Conservation (phyloP, 2,888 invertebrate species). For the Himalopsyche tibetana region DNA sequence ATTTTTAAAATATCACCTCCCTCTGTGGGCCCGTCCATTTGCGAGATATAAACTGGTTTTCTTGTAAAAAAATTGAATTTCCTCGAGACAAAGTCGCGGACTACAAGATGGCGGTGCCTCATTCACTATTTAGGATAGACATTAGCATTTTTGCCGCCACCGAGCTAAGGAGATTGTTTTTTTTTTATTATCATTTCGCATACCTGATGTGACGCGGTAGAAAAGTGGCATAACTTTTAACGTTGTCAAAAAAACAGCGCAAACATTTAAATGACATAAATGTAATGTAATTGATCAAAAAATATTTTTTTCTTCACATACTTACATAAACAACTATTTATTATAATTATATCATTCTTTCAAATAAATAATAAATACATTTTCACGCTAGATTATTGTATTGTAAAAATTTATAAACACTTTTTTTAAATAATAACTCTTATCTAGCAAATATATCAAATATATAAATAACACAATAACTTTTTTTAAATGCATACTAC, state of each 20-base stretch:
- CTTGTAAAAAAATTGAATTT: conserved; percentile 63
- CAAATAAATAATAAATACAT: too few relatives aligned
- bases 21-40: conserved; percentile 52
- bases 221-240: neutral
- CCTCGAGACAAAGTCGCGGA: conserved; percentile 52
- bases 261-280: too few relatives aligned
- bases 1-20: conserved; percentile 43
- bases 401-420: too few relatives aligned
- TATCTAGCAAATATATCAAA: too few relatives aligned
- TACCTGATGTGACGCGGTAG: conserved; percentile 29
- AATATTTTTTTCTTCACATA: too few relatives aligned
- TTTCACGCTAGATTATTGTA: too few relatives aligned
- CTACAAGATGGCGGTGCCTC: conserved; percentile 59
- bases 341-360: too few relatives aligned
- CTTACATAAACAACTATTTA: too few relatives aligned
- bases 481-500: too few relatives aligned
- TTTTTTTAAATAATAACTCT: too few relatives aligned
- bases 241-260: neutral
- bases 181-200: conserved; percentile 56
- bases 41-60: conserved; percentile 60
- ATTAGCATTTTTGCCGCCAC: conserved; percentile 59
- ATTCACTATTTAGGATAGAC: conserved; percentile 64
- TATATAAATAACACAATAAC: too few relatives aligned
- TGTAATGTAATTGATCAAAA: too few relatives aligned
- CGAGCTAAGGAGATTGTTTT: conserved; percentile 58